Evolutionary conservation across 1,140 invertebrate genomes (phyloP), one percentile per base, ranked within the genome.

Genomic region (Probaryconus sp.): DNA sequence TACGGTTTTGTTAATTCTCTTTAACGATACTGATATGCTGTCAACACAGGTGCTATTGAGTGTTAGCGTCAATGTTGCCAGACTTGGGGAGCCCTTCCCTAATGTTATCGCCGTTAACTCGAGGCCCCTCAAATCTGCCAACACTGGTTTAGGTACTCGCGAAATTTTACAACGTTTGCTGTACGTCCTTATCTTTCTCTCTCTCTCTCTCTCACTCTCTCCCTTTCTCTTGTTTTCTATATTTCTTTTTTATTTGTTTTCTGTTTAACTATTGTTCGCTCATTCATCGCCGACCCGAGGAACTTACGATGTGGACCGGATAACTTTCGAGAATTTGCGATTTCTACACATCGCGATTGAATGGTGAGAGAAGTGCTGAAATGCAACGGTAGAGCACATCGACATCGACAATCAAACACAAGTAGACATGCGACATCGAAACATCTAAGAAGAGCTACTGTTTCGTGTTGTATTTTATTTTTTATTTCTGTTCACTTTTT

Each of bases 301-400:
- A 77, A 64, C 53, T 30, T 45, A 60, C 45, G 24, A 67, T 63
- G 56, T 65, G 51, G 51, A 79, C 79, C 78, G 80, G 80, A 81
- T 81, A 81, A 81, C 80, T 81, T 80, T 81, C 77, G 80, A 80
- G 80, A 80, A 76, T 74, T 78, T 69, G 58, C 74, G 76, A 81
- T 65, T 63, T 40, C 42, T 68, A 72, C 51, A 69, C 48, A 72
- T 68, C 64, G 51, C 63, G 64, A 64, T 64, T 77, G 40, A 58
- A 68, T 68, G 51, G 58, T 42, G 76, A 74, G 64, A 78, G 76
- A 78, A 64, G 65, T 64, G 63, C 63, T 70, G 61, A 65, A 71
- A 75, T 73, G 71, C 60, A 68, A 75, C 74, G 68, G 64, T 76
- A 76, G 68, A 76, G 72, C 73, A 78, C 68, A 72, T 64, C 43